Evolutionary conservation across 37 sponge, comb jelly and placozoan species (phyloP), one percentile per base, ranked within the genome.

Genomic region (Axinella damicornis): DNA sequence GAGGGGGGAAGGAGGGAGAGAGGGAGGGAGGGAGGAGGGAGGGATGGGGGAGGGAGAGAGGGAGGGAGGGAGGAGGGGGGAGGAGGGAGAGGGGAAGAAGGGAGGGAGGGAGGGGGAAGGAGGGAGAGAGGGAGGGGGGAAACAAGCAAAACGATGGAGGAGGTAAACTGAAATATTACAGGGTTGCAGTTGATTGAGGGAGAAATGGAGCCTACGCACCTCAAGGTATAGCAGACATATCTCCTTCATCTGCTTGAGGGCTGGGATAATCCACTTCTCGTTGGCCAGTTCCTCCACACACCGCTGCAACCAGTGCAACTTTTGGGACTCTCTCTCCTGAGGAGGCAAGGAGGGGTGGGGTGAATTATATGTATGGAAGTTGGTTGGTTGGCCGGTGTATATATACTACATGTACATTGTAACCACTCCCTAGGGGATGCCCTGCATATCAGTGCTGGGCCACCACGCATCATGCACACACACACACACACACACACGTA

Each of bases 231-330:
- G 86, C 24, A 86, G 62, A 46, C 91, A 95, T 52, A 97, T 88
- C 59, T 97, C 97, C 58, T 59, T 84, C 83, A 94, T 92, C 41
- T 91, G 94, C 77, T 97, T 97, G 58, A 97, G 76, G 60, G 97
- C 97, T 46, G 97, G 96, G 2, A 97, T 65, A 60, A 95, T 95
- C 97, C 97, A 97, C 57, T 73, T 88, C 25, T 85, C 87, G 34
- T 73, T 53, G 37, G 32, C 33, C 65, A 97, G 57, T 78, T 97
- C 96, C 58, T 85, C 91, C 60, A 97, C 83, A 75, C 96, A 97
- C 2, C 79, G 53, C 53, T 76, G 71, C 37, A 96, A 81, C 96
- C 96, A 96, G 35, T 84, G 69, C 38, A 88, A 73, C 81, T 93
- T 93, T 77, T 94, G 96, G 62, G 81, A 78, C 82, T 96, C 96